Evolutionary conservation across 2,113 vertebrate species (phyloP), one percentile per base, ranked within the genome.

Genomic region (Motacilla alba): DNA sequence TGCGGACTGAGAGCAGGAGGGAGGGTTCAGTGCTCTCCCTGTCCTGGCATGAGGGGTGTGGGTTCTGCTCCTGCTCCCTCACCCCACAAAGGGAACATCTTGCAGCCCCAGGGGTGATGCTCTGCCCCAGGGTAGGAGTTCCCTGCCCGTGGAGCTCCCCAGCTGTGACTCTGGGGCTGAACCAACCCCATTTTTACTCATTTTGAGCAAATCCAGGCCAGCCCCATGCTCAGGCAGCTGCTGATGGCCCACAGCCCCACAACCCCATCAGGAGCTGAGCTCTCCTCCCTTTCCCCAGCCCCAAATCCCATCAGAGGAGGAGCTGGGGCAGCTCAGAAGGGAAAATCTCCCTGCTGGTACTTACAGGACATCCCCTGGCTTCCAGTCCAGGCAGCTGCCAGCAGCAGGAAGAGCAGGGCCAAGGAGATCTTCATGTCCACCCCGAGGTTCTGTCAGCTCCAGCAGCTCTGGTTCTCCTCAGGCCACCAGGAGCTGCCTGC

Each of bases 21-120:
- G 24, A 63, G 39, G 35, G 7, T 4, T 90, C 31, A 11, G 67
- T 30, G 70, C 9, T 70, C 4, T 39, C 37, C 74, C 16, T 2
- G 0, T 2, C 10, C 49, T 47, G 72, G 21, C 2, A 3, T 0
- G 0, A 6, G 46, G 66, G 28, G 0, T 22, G 30, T 19, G 67
- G 35, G 28, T 8, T 24, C 39, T 87, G 22, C 63, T 31, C 6
- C 50, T 21, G 31, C 69, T 67, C n/a, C 52, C 22, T 4, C 13
- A 17, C 0, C 4, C 53, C 50, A 6, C 6, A 3, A 3, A 15
- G 28, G 24, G 8, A 62, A 13, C 26, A 11, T 5, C 53, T 2
- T 1, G 0, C 37, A 43, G 39, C 53, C 33, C 30, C 1, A 0
- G 7, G 4, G 35, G 10, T 4, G 43, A 46, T 31, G 52, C 16